Base-by-base conservation (phyloP, 2,113 vertebrate species). In the Motacilla tschutschensis region DNA sequence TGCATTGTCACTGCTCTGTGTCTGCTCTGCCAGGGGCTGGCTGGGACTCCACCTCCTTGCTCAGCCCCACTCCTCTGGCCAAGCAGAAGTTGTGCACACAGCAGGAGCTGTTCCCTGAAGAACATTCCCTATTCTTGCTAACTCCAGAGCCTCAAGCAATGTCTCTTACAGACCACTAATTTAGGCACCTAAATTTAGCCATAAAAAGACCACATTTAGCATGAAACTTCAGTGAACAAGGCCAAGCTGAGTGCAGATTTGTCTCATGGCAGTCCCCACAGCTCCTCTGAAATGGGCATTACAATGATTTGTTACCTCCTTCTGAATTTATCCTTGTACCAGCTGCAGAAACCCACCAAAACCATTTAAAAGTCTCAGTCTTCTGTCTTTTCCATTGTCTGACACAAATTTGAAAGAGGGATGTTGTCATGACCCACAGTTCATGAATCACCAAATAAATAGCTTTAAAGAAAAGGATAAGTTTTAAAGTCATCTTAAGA, bases 121-220 rank as follows among this genome's bases (percentile, higher is more conserved):
- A 82, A 55, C 0, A 0, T 26, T 84, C 25, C 33, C 41, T 48
- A 8, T 26, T 55, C 76, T 77, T 71, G 33, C 33, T 83, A 70
- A 64, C 35, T 71, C 40, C 75, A 79, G 63, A 73, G 54, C 77
- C 58, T 43, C 1, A 0, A 85, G 40, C 64, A 54, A 46, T 4
- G 8, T 40, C 67, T 85, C n/a, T 79, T n/a, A 76, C 58, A 92
- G 58, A 86, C 55, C 81, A 66, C 75, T 88, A 92, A 90, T 91
- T 92, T 91, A 91, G 59, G 50, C 71, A 85, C 65, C 77, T 93
- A 89, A 89, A 86, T 88, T 83, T 83, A 92, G 70, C 29, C 16
- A 2, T 21, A 76, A 54, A 53, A 88, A 78, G 22, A 50, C 51
- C 36, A 83, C 58, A 76, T 70, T 91, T 89, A 88, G 71, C 51